A percentile compares a stretch with the other conserved stretches of the same genome.
These are phyloP conservation scores for Actenoides hombroni DNA, from an alignment of 2,113 vertebrate genomes.

Conservation along the genomic window DNA sequence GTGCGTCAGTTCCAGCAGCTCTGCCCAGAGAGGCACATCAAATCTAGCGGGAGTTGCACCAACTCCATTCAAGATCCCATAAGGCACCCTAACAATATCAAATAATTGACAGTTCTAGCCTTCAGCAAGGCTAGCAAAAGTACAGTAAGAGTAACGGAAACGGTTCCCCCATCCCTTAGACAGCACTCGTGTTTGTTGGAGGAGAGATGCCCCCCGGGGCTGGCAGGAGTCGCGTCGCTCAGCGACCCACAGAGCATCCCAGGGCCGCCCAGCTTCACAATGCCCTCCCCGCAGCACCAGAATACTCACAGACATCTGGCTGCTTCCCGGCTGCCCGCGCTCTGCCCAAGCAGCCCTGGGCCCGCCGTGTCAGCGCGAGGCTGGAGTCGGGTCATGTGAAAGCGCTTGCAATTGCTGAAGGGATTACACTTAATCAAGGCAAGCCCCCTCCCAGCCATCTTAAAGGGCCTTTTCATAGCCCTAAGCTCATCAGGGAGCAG, in stretches of 20 bases:
- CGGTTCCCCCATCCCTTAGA: background rate
- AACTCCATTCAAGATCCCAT: background rate
- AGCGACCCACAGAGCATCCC: rapidly evolving
- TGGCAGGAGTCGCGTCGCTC: background rate
- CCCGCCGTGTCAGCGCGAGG: background rate
- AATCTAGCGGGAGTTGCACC: background rate
- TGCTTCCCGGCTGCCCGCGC: background rate
- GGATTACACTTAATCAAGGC: slow-evolving; percentile 73
- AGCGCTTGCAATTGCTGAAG: slow-evolving; percentile 72
- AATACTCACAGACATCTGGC: slow-evolving; percentile 73
- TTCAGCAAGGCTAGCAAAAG: background rate
- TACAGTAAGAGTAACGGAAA: rapidly evolving
- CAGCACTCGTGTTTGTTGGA: rapidly evolving
- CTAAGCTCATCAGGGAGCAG: slow-evolving; percentile 33
- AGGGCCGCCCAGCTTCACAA: background rate
- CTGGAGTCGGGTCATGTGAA: slow-evolving; percentile 66
- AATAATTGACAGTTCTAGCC: background rate
- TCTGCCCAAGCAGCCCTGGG: background rate
- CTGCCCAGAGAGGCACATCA: background rate
- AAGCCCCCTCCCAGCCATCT: slow-evolving; percentile 39
- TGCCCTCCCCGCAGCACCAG: background rate
- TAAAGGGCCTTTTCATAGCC: slow-evolving; percentile 66
- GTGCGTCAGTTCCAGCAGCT: background rate
- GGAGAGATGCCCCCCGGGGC: background rate
- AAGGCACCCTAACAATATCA: background rate